Evolutionary conservation across 2,888 invertebrate genomes (phyloP), one percentile per base, ranked within the genome.

Genomic region (Caenorhabditis angaria): DNA sequence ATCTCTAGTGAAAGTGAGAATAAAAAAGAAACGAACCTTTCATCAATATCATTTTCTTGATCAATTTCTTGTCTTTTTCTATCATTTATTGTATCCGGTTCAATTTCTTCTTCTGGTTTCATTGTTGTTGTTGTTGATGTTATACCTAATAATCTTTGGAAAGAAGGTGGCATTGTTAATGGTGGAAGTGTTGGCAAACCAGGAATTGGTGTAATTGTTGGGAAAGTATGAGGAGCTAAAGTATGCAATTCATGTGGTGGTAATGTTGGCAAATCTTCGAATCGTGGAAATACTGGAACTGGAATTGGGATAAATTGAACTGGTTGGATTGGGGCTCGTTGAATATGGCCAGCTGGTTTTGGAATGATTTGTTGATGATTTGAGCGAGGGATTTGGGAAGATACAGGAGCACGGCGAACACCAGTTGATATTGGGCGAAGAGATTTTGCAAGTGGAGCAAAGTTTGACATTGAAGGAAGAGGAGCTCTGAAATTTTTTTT

Each of bases 161-260:
- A 78, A 18, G 74, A 74, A 27, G 78, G 78, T 14, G 78, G 78
- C 78, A 78, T 76, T 12, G 78, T 78, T 35, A 78, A 61, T 60
- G 65, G 66, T 10, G 78, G 78, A 71, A 78, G 68, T 12, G 76
- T 78, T 27, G 79, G 79, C 67, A 79, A 50, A 24, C 75, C 71
- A 24, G 69, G 66, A 50, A 77, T 66, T 22, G 77, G 69, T 14
- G 77, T 69, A 57, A 77, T 65, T 20, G 73, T 64, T 12, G 74
- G 74, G 50, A 77, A 69, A 48, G 74, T 77, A 47, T 74, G 70
- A 53, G 73, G 68, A n/a, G 67, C 65, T 35, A 70, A 28, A 18
- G 76, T 74, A n/a, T 62, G 70, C 29, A 72, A 18, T 41, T 41
- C 41, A 41, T 41, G 57, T 41, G 61, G 25, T 50, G 51, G 59